phyloP scores from a whole-genome alignment of 2,113 vertebrate genomes.

The Terrapene triunguis region DNA sequence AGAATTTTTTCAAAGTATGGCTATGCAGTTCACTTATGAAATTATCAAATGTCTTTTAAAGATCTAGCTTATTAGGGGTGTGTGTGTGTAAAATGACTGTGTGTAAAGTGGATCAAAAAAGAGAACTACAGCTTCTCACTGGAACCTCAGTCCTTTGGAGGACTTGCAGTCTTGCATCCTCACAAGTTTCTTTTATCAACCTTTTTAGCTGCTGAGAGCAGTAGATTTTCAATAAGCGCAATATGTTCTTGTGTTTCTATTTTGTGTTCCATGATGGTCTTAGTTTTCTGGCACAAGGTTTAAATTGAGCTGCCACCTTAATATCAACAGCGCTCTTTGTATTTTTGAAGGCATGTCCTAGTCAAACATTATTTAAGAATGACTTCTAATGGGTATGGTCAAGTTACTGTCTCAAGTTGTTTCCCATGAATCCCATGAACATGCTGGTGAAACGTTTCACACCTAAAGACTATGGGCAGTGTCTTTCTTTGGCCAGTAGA shows the following conservation, averaged over 20 bases:
- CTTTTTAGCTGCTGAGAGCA: not conserved
- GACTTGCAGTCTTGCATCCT: not conserved
- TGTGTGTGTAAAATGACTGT: slow-evolving; percentile 13
- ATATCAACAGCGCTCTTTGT: not conserved
- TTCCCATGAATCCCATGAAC: not conserved
- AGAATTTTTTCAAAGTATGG: not conserved
- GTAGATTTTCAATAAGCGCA: not conserved
- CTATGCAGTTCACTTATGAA: not conserved
- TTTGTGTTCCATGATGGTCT: fast-evolving
- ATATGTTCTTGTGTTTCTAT: not conserved
- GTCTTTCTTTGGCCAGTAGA: not conserved
- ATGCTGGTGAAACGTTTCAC: not conserved
- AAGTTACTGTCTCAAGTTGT: not conserved
- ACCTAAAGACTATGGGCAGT: not conserved
- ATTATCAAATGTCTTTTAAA: not conserved
- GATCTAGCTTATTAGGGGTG: slow-evolving; percentile 26
- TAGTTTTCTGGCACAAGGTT: not conserved
- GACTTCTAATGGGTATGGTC: not conserved
- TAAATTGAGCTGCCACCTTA: not conserved
- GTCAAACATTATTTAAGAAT: not conserved
- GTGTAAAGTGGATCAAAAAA: not conserved
- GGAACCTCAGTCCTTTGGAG: not conserved
- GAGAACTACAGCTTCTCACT: not conserved
- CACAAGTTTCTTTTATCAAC: not conserved
- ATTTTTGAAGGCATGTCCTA: not conserved